Evolutionary conservation across 2,797 vertebrate species (phyloP), one percentile per base, ranked within the genome.

Genomic region (Bufotes viridis): DNA sequence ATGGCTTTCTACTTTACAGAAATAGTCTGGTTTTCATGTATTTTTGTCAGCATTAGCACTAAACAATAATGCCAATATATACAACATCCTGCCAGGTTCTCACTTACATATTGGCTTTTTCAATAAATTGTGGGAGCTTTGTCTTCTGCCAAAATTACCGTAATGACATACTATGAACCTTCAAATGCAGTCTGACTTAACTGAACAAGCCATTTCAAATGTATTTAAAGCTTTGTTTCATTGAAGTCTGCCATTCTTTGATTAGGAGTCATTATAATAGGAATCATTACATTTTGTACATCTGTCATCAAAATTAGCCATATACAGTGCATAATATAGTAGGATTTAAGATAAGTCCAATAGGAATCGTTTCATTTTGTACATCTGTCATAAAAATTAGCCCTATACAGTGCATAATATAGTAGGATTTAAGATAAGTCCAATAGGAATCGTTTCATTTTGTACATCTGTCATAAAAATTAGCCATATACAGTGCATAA

Each of bases 71-170:
- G 88, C 85, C 88, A 89, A 87, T 79, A 53, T 74, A 89, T 60
- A 84, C 84, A 89, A 74, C 42, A 24, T 79, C 34, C 22, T 87
- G 84, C 88, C 88, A 89, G 81, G 58, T 89, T 89, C 88, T 89
- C 84, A 84, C 81, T 78, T 89, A 72, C 83, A 78, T 86, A 42
- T 80, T 89, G 85, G 85, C 74, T 79, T 82, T 87, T 69, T 42
- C 26, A 57, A 84, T 80, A 89, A 72, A 84, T 87, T 80, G 81
- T 80, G 75, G 81, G 75, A 84, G 63, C 75, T 58, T 83, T 74
- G 75, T 87, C 80, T 80, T 84, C 65, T 89, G 85, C 88, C 88
- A 89, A 51, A 87, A 83, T 87, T 63, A 89, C 81, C 85, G 55
- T 87, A 89, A 83, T 89, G 80, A 87, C 75, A 87, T 82, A 87